Evolutionary conservation across 2,888 invertebrate species (phyloP), one percentile per base, ranked within the genome.

Genomic region (Stratiomys singularior): DNA sequence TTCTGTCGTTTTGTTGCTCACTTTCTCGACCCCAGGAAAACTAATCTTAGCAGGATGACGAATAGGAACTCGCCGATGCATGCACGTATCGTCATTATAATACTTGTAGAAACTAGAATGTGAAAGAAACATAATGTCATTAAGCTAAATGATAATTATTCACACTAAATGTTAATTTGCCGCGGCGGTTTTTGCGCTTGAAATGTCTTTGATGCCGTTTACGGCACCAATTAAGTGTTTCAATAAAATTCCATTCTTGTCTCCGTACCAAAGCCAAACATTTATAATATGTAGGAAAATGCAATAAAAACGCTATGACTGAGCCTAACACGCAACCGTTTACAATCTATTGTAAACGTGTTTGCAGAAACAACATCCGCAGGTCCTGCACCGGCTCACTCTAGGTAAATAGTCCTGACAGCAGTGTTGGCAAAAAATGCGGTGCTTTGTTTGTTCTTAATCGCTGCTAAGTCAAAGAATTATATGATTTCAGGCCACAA

Each of bases 161-260:
- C 37, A 37, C 37, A 37, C 37, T 37, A 37, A 37, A 37, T 37
- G 37, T 9, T 37, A 37, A 37, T 37, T 37, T 5, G 37, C 9
- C 9, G 37, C 37, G 37, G 37, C 15, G 15, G 52, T 52, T 4
- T 52, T 18, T 52, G 52, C 15, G 52, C 18, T 52, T 4, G 15
- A 13, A 52, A n/a, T 52, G 4, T n/a, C 52, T 9, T 52, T 15
- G 3, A 13, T 9, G 52, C 15, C 66, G 28, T 66, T 66, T 66
- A 66, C 37, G 66, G 66, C 28, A 27, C 66, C 66, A 66, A 66
- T 66, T 66, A 66, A 66, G 66, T 37, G 66, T 37, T 66, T 37
- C 28, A 66, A 66, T 30, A 37, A 66, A 66, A 66, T 66, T 18
- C 66, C 18, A 28, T 66, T 11, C 66, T 37, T 37, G 66, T n/a